Percentiles rank a stretch among this genome's conserved stretches.
phyloP scores from a whole-genome alignment of 2,888 invertebrate genomes.

The Athripsodes cinereus region DNA sequence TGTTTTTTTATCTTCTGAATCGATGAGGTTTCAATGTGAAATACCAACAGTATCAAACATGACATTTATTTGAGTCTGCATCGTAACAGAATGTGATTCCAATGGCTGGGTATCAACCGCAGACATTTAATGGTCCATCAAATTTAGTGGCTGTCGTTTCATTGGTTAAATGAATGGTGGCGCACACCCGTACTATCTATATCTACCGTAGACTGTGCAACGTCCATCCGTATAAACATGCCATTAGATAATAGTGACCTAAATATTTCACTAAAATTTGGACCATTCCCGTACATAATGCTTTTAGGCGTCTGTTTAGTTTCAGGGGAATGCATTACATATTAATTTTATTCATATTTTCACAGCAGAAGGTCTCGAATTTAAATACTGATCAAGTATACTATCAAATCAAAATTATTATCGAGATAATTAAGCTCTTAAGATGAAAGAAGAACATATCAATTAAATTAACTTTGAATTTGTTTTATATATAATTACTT shows the following conservation, averaged over 20 bases:
- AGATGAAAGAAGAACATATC: too few species aligned
- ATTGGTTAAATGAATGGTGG: neutral
- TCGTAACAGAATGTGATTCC: constrained; percentile 2
- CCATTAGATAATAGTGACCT: neutral
- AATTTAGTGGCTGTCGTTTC: neutral
- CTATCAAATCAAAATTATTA: too few species aligned
- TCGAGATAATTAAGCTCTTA: too few species aligned
- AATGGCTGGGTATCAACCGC: neutral
- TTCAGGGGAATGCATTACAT: neutral
- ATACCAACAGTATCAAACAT: neutral
- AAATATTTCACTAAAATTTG: neutral
- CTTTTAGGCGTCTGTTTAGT: neutral
- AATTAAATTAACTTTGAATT: too few species aligned
- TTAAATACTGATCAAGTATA: too few species aligned
- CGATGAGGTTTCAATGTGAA: neutral
- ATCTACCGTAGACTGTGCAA: neutral
- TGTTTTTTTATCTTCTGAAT: neutral
- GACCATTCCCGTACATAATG: neutral
- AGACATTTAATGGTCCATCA: constrained; percentile 1
- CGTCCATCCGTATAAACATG: neutral
- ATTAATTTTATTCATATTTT: neutral
- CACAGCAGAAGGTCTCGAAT: neutral
- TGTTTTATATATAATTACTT: too few species aligned
- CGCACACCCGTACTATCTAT: neutral
- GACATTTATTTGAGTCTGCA: neutral